Base-by-base conservation (phyloP, 2,888 invertebrate genomes). In the Lasioglossum malachurum region DNA sequence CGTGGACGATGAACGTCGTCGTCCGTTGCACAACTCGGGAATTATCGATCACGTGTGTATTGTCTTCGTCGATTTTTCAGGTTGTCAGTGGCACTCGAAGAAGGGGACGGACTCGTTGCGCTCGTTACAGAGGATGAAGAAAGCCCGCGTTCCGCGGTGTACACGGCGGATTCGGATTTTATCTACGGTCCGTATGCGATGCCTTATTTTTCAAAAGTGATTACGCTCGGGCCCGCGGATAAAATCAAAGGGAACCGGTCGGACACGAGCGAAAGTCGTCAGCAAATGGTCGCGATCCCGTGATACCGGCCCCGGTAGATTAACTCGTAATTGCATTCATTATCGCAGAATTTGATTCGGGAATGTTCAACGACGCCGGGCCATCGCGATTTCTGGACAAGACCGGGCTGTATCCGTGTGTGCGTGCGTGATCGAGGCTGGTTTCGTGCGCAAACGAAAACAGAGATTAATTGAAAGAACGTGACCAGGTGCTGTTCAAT, bases 291-390 rank as follows among this genome's bases (percentile, higher is more conserved):
- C 79, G 78, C 86, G 84, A 84, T 88, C 83, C 74, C 89, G 82
- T 80, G 87, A 92, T 91, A 90, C 90, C 86, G 87, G 35, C 12
- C 79, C 76, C 82, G 75, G 84, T 80, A 82, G 88, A 89, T 91
- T 90, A 90, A 92, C 92, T 90, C 92, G 91, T 92, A 91, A 90
- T 91, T 91, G 91, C 88, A 77, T 78, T 86, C 87, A 84, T 90
- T 87, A 86, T 86, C 82, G 91, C 89, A 87, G 90, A 79, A 87
- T 86, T 91, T 86, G 82, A 88, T 86, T 88, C 87, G 89, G 49
- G 81, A 82, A 82, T 80, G 82, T 60, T 41, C 71, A 64, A 67
- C 46, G 78, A 60, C 41, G 57, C 69, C 69, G 38, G 35, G 38
- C 38, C 67, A 27, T 38, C 46, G 41, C 16, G 71, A 76, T 78